Evolutionary conservation across 2,888 invertebrate genomes (phyloP).

Genomic region (Embidobia sp.): DNA sequence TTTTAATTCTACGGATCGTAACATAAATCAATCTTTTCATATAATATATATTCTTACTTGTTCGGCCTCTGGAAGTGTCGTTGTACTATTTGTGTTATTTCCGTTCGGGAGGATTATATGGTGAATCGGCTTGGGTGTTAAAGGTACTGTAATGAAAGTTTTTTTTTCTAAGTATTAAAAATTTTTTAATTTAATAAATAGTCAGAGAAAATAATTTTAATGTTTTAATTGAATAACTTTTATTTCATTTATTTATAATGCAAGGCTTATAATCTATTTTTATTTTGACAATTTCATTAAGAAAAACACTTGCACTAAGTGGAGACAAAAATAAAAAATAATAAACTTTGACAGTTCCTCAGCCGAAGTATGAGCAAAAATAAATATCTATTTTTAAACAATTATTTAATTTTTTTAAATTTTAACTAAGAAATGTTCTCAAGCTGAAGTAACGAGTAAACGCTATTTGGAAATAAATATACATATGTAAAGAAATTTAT

Average conservation of each 20-base stretch:
- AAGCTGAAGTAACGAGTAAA: too few relatives aligned
- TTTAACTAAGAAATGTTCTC: too few relatives aligned
- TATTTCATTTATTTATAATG: neutral
- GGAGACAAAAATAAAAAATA: constrained; percentile 27
- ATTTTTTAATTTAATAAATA: constrained; percentile 1
- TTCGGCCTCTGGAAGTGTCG: constrained; percentile 73
- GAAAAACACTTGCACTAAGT: constrained; percentile 44
- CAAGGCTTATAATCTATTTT: constrained; percentile 23
- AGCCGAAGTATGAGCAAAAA: constrained; percentile 16
- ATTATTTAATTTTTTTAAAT: constrained; percentile 1
- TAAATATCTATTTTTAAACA: constrained; percentile 32
- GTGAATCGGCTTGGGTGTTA: constrained; percentile 83
- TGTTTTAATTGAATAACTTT: too few relatives aligned
- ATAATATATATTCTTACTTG: constrained; percentile 69
- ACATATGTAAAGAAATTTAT: too few relatives aligned
- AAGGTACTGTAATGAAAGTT: constrained; percentile 82
- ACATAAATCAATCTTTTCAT: neutral
- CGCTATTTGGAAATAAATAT: too few relatives aligned
- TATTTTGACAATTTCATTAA: constrained; percentile 39
- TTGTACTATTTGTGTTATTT: constrained; percentile 75
- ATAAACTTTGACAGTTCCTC: constrained; percentile 34
- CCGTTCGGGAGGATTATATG: constrained; percentile 84
- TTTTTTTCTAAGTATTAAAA: neutral
- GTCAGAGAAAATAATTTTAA: too few relatives aligned
- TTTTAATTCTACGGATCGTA: too few relatives aligned